Evolutionary conservation across 2,113 vertebrate genomes (phyloP), one percentile per base, ranked within the genome.

Genomic region (Pleuronectes platessa): DNA sequence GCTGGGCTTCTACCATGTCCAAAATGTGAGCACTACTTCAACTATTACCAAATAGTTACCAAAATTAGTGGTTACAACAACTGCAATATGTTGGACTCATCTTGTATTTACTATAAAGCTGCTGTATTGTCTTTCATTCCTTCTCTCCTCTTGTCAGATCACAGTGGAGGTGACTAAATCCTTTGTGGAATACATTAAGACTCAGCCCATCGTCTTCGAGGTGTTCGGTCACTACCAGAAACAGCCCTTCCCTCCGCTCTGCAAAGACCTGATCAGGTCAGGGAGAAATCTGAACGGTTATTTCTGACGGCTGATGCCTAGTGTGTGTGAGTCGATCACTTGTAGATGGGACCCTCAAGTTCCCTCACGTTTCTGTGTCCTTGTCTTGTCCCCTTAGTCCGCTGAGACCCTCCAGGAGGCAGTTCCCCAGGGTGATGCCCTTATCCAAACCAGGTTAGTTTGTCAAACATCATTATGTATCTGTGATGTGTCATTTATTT

Each of bases 141-240:
- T 31, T 86, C 24, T 78, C 49, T 75, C 13, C 6, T 54, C 13
- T 6, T 71, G 55, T 26, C 72, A 99, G 98, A 97, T 99, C 0
- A 96, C 96, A 0, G 98, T 99, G 84, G 98, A 99, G 76, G 97
- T 99, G 87, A 99, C 98, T 51, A 97, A 94, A 86, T 98, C 97
- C 65, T 99, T 99, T 75, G 90, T 96, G 0, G 97, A 99, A 68
- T 99, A 99, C 88, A 97, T 99, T 86, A 97, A 96, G 89, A 98
- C 95, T 72, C 97, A 99, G 86, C 98, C 98, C 1, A 97, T 99
- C 0, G 97, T 99, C 62, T 99, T 99, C 4, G 98, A 99, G 88
- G 98, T 99, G 73, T 99, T 99, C 0, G 98, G 98, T 12, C 98
- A 99, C 89, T 98, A 98, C 89, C 98, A 99, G 92, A 98, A 98